These are phyloP conservation scores for Bombus terrestris DNA, from an alignment of 1,140 invertebrate genomes.

Conservation along the genomic window DNA sequence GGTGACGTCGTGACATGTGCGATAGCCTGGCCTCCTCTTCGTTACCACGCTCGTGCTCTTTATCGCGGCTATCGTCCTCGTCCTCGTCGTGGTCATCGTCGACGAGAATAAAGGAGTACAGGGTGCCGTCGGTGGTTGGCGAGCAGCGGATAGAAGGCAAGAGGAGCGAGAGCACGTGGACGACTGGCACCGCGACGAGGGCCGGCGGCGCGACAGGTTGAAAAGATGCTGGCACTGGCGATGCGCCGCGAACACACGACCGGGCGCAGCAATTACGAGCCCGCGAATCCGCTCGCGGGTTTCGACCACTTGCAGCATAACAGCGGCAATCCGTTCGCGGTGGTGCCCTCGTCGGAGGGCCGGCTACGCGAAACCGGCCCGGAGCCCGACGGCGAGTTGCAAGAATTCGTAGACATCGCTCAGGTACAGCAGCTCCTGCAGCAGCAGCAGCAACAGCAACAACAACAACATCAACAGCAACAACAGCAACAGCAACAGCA, in stretches of 20 bases:
- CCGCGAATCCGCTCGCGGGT: constrained; percentile 76
- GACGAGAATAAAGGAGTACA: constrained; percentile 36
- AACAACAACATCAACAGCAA: constrained; percentile 70
- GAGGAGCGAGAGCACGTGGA: constrained; percentile 51
- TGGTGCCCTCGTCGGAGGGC: constrained; percentile 65
- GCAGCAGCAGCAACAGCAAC: constrained; percentile 76
- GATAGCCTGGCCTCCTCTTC: constrained; percentile 35
- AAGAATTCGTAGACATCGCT: constrained; percentile 80
- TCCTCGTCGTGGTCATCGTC: constrained; percentile 53
- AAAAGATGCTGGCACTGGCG: constrained; percentile 82
- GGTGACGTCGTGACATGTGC: constrained; percentile 70
- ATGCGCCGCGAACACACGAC: constrained; percentile 82
- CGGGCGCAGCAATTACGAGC: constrained; percentile 80
- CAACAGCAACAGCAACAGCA: constrained; percentile 65
- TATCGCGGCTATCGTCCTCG: constrained; percentile 51
- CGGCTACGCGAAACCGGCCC: constrained; percentile 70
- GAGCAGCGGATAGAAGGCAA: constrained; percentile 21
- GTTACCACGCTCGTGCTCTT: constrained; percentile 37
- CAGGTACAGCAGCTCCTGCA: constrained; percentile 79
- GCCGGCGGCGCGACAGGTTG: constrained; percentile 71
- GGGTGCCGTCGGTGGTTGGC: constrained; percentile 6
- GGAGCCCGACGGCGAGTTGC: constrained; percentile 76
- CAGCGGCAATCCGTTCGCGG: constrained; percentile 73
- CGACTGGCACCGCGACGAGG: constrained; percentile 60
- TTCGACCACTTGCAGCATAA: constrained; percentile 79